A percentile compares a stretch with the other conserved stretches of the same genome.
These are phyloP conservation scores for Himalopsyche anomala DNA, from an alignment of 2,888 invertebrate species.

Conservation along the genomic window DNA sequence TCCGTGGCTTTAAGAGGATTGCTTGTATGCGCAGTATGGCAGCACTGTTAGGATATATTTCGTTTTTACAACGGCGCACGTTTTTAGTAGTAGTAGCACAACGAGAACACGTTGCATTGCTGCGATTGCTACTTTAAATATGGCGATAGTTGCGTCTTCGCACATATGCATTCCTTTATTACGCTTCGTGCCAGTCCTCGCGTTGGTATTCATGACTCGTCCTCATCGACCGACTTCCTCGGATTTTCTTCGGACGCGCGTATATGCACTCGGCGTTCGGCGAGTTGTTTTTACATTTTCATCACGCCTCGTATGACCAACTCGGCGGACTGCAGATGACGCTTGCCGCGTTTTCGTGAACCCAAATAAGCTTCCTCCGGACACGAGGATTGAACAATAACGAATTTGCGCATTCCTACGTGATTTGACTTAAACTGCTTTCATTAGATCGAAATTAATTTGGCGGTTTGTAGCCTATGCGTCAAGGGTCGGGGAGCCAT, in stretches of 20 bases:
- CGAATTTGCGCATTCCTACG: not conserved
- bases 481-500: too few species aligned
- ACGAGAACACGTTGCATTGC: not conserved
- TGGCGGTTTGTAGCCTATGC: too few species aligned
- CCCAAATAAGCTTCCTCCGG: conserved; percentile 14
- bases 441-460: too few species aligned
- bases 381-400: not conserved
- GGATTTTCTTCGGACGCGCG: conserved; percentile 13
- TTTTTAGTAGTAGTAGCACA: not conserved
- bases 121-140: not conserved
- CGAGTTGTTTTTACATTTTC: not conserved
- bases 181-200: not conserved
- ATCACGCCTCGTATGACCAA: not conserved
- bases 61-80: not conserved
- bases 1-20: too few species aligned
- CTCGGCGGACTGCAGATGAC: conserved; percentile 18
- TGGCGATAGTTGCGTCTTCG: not conserved
- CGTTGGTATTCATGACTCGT: not conserved
- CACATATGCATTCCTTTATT: not conserved
- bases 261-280: not conserved
- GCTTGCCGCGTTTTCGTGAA: not conserved
- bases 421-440: too few species aligned
- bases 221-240: conserved; percentile 19
- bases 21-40: too few species aligned
- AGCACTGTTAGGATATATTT: too few species aligned